Evolutionary conservation across 1,140 invertebrate genomes (phyloP), one percentile per base, ranked within the genome.

Genomic region (Meloidogyne chitwoodi): DNA sequence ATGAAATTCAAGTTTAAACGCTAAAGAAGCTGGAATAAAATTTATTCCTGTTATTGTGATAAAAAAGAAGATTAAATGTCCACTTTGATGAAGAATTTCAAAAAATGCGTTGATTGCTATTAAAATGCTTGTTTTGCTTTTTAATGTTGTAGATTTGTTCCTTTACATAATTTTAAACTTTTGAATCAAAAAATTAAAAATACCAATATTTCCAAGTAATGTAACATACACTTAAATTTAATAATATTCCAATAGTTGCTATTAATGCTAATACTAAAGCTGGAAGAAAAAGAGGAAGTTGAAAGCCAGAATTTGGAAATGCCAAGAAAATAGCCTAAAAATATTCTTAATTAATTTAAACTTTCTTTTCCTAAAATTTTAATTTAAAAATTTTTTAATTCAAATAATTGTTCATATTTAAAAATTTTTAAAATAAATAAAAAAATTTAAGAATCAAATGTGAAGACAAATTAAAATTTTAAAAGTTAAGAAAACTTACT

Each of bases 31-130:
- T 19, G 29, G 29, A n/a, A 67, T 67, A n/a, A 67, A 67, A 41
- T 67, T 67, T n/a, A 67, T 31, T 67, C 65, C 65, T n/a, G 65
- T 34, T 19, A 67, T 8, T n/a, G 19, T 41, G 22, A 67, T 41
- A 41, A 67, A 67, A 31, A 67, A 31, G 65, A 67, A 67, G 5
- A 41, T 10, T 8, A 67, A 67, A 41, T 67, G 65, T 19, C 65
- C 65, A 41, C 65, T 67, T 67, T 67, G 65, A n/a, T 67, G 65
- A 19, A 24, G 5, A 67, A 67, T 22, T 67, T 67, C 65, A 19
- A n/a, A 67, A 24, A 67, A 67, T n/a, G 48, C 19, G 48, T 56
- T 56, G 6, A 56, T 56, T 16, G n/a, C 48, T n/a, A 56, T n/a
- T 56, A 56, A 56, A 56, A 56, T 22, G 10, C 48, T 56, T n/a